Conservation (phyloP, 1,140 invertebrate genomes). For the Brachionus paranguensis region DNA sequence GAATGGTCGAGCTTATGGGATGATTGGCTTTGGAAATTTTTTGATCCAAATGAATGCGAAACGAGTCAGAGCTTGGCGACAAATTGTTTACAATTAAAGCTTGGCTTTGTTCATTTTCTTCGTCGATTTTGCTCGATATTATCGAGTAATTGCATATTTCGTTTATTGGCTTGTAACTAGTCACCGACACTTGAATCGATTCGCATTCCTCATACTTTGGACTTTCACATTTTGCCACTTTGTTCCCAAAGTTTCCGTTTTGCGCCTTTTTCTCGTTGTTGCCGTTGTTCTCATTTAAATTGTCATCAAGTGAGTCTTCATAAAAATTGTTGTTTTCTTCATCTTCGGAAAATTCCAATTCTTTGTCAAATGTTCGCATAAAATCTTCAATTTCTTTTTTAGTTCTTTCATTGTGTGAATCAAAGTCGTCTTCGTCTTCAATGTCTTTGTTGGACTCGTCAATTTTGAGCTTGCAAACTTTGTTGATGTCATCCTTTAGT, state of each 20-base stretch:
- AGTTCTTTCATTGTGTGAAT: background rate
- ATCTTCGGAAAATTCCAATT: background rate
- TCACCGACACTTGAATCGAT: background rate
- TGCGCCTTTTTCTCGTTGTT: background rate
- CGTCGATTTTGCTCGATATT: slow-evolving; percentile 22
- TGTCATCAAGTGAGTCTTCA: slow-evolving; percentile 1
- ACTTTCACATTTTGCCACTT: background rate
- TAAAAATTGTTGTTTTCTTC: background rate
- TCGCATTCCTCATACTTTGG: background rate
- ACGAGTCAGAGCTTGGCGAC: background rate
- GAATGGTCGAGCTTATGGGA: slow-evolving; percentile 7
- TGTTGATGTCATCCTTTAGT: background rate
- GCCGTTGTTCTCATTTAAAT: background rate
- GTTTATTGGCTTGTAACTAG: slow-evolving; percentile 1
- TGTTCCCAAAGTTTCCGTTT: too few species aligned
- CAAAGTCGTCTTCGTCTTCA: background rate
- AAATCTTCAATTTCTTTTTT: slow-evolving; percentile 18
- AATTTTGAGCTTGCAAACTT: background rate
- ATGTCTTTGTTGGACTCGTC: background rate
- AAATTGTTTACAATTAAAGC: background rate
- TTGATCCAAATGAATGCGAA: background rate
- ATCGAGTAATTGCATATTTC: slow-evolving; percentile 4
- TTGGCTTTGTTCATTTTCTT: background rate
- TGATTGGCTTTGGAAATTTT: background rate
- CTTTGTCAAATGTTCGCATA: background rate